Percentiles rank a stretch among this genome's conserved stretches.
phyloP scores from a whole-genome alignment of 2,797 vertebrate species.

The Betta splendens region DNA sequence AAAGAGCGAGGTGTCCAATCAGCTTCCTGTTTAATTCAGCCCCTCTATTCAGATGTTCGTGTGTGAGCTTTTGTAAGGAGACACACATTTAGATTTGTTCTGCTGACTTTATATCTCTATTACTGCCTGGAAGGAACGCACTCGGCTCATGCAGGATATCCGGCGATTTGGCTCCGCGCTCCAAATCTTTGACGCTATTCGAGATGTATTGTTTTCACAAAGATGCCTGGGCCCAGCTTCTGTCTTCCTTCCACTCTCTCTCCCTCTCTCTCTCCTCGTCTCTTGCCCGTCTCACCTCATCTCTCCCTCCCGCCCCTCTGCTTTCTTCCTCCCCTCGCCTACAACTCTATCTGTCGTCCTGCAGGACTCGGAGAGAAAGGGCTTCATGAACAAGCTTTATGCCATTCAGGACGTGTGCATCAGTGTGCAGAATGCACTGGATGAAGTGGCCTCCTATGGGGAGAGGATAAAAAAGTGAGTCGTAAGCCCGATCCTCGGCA shows the following conservation, averaged over 20 bases:
- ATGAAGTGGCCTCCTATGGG: constrained; percentile 95
- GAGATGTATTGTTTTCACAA: constrained; percentile 75
- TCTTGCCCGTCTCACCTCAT: constrained; percentile 37
- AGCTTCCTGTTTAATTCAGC: constrained; percentile 72
- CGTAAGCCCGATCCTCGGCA: constrained; percentile 71
- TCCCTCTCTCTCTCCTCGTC: constrained; percentile 33
- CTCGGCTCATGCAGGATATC: constrained; percentile 74
- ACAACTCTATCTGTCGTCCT: constrained; percentile 74
- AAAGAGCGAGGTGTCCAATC: constrained; percentile 76
- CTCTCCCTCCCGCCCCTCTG: constrained; percentile 45
- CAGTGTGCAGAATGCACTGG: constrained; percentile 95
- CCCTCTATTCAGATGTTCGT: constrained; percentile 74
- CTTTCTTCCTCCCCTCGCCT: constrained; percentile 55
- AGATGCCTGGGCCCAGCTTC: constrained; percentile 73
- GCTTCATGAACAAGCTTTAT: constrained; percentile 98
- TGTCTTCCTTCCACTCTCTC: constrained; percentile 51
- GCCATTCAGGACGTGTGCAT: constrained; percentile 98
- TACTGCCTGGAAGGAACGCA: constrained; percentile 73
- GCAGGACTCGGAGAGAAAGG: constrained; percentile 97
- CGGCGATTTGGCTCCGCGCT: constrained; percentile 73
- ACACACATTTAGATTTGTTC: constrained; percentile 80
- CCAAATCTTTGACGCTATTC: constrained; percentile 78
- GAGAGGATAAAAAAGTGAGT: constrained; percentile 99
- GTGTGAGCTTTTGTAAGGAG: constrained; percentile 70
- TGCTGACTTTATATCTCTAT: constrained; percentile 81